Percentiles rank a stretch among this genome's conserved stretches.
Conservation (phyloP, 2,113 vertebrate genomes). For the Delphinapterus leucas region DNA sequence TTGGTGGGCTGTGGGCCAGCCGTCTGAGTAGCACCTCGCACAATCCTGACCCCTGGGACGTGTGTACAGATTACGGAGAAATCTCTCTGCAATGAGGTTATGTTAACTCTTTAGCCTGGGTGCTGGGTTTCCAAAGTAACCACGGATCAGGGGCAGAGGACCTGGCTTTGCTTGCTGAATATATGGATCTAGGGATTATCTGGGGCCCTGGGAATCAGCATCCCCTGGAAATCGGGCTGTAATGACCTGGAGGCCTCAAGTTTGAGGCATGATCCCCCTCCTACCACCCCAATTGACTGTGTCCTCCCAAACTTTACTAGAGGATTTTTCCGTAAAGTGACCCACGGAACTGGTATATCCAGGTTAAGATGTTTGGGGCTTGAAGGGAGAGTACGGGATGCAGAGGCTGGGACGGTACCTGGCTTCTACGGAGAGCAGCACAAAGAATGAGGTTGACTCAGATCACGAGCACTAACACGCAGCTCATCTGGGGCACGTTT, state of each 20-base stretch:
- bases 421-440: fast-evolving
- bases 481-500: neutral
- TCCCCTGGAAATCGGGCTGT: neutral
- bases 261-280: neutral
- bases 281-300: neutral
- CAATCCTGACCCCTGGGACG: slow-evolving; percentile 87
- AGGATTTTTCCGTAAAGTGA: neutral
- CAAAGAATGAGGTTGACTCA: neutral
- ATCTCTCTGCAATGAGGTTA: slow-evolving; percentile 76
- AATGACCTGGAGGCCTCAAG: neutral
- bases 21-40: slow-evolving; percentile 85
- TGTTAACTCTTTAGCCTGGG: slow-evolving; percentile 76
- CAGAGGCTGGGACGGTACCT: neutral
- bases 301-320: neutral
- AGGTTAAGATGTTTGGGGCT: neutral
- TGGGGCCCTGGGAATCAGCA: neutral
- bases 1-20: slow-evolving; percentile 85
- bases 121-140: neutral
- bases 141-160: fast-evolving
- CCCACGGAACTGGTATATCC: neutral
- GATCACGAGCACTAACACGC: fast-evolving
- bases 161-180: neutral
- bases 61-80: slow-evolving; percentile 89
- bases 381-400: neutral
- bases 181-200: fast-evolving